These are phyloP conservation scores for Tupiocoris notatus DNA, from an alignment of 2,888 invertebrate genomes.

Conservation along the genomic window DNA sequence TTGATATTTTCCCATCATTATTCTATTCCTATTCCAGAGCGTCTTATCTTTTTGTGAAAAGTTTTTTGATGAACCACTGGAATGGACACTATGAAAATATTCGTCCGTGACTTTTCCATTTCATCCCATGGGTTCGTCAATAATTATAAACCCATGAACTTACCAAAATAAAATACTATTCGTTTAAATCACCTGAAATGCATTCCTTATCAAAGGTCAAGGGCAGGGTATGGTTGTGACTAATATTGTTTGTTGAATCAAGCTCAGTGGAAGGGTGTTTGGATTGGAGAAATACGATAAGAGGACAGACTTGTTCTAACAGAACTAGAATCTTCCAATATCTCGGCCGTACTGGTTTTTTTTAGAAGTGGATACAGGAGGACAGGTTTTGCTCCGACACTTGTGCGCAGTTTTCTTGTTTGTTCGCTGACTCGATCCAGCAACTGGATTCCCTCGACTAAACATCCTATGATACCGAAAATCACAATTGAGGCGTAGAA, in stretches of 20 bases:
- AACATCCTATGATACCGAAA: not conserved
- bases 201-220: not conserved
- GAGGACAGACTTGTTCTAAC: not conserved
- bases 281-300: not conserved
- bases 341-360: slow-evolving; percentile 11
- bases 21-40: no score
- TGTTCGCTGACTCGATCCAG: no score
- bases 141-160: no score
- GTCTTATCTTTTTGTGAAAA: no score
- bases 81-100: no score
- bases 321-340: slow-evolving; percentile 25
- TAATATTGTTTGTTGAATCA: not conserved
- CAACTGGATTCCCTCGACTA: not conserved
- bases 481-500: no score
- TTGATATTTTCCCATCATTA: no score
- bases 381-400: slow-evolving; percentile 18
- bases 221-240: not conserved
- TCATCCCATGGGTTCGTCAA: no score
- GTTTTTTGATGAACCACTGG: no score
- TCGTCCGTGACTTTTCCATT: no score
- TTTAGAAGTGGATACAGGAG: not conserved
- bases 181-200: no score
- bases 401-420: slow-evolving; percentile 28
- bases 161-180: no score
- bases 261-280: not conserved